Evolutionary conservation across 2,113 vertebrate species (phyloP).

Genomic region (Xiphophorus hellerii): DNA sequence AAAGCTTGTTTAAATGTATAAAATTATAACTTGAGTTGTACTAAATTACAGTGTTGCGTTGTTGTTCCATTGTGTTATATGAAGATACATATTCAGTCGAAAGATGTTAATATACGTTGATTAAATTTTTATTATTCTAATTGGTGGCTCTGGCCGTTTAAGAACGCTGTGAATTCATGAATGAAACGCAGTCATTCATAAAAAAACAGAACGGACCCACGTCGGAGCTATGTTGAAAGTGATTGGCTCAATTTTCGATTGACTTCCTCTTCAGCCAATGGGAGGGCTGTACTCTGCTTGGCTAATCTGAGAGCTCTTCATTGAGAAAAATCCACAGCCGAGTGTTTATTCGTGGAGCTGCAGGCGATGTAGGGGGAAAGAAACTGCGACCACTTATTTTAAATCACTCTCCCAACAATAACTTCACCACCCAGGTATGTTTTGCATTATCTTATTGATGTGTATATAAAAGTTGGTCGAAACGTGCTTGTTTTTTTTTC

Average conservation of each 20-base stretch:
- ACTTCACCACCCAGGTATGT: slow-evolving; percentile 48
- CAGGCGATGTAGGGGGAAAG: slow-evolving; percentile 44
- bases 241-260: slow-evolving; percentile 63
- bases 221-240: slow-evolving; percentile 3
- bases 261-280: slow-evolving; percentile 64
- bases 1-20: background rate
- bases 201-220: slow-evolving; percentile 65
- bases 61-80: background rate
- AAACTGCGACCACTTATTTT: slow-evolving; percentile 9
- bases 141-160: slow-evolving; percentile 61
- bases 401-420: slow-evolving; percentile 9
- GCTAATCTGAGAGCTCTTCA: slow-evolving; percentile 55
- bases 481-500: background rate
- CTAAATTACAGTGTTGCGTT: too few relatives aligned
- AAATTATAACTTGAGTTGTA: background rate
- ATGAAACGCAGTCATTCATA: slow-evolving; percentile 83
- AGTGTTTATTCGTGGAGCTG: slow-evolving; percentile 53
- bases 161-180: slow-evolving; percentile 70
- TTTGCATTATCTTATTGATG: background rate
- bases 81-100: background rate
- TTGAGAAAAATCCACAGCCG: slow-evolving; percentile 75
- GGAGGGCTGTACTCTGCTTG: background rate
- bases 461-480: background rate
- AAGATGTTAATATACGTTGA: background rate
- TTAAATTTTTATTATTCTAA: background rate